These are phyloP conservation scores for Danaus plexippus DNA, from an alignment of 1,140 invertebrate species.

Conservation along the genomic window DNA sequence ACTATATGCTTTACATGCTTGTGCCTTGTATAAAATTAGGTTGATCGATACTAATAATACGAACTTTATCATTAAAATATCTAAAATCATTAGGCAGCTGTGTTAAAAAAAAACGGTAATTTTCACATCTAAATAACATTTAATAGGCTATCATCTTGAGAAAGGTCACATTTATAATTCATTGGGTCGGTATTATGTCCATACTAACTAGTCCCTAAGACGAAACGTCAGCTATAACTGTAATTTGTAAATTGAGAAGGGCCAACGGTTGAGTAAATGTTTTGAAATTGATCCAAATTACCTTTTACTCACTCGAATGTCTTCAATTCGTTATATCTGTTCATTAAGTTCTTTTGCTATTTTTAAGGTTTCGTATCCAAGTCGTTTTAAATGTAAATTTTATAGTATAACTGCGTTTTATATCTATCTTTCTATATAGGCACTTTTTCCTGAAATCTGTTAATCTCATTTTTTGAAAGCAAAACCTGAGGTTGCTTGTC, in stretches of 20 bases:
- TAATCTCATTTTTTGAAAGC: no score
- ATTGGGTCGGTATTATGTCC: constrained; percentile 31
- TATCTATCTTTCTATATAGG: no score
- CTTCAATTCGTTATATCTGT: constrained; percentile 5
- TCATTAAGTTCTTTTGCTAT: constrained; percentile 5
- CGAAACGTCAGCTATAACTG: constrained; percentile 35
- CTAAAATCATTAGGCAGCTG: constrained; percentile 35
- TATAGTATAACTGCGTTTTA: no score
- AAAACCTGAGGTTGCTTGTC: no score
- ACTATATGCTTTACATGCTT: no score
- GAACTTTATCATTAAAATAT: no score
- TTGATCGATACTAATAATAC: no score
- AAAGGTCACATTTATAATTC: constrained; percentile 37
- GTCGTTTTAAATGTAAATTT: no score
- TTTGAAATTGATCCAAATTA: constrained; percentile 50
- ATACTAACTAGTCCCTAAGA: constrained; percentile 32
- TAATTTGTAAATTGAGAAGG: constrained; percentile 56
- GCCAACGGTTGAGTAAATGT: constrained; percentile 37
- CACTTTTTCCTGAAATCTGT: no score
- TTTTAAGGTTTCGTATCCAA: not conserved
- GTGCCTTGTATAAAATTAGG: no score
- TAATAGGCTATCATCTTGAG: constrained; percentile 22
- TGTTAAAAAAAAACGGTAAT: constrained; percentile 37
- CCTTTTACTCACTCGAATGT: constrained; percentile 37
- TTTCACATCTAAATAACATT: constrained; percentile 50